Percentiles rank a stretch among this genome's conserved stretches.
Conservation (phyloP, 2,113 vertebrate genomes). For the Bufo bufo region DNA sequence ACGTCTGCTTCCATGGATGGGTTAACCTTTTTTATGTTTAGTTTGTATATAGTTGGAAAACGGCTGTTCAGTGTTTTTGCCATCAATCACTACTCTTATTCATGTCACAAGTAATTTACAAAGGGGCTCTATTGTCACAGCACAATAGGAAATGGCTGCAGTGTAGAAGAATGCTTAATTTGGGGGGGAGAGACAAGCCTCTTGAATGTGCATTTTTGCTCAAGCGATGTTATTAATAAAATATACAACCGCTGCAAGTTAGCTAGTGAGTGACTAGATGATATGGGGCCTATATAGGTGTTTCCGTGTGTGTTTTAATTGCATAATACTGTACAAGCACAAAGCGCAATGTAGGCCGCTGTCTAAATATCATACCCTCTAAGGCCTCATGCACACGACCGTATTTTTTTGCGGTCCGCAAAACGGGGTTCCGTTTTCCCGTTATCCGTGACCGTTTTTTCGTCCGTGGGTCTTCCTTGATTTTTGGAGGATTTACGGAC, state of each 20-base stretch:
- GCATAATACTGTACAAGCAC: background rate
- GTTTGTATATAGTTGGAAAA: constrained; percentile 52
- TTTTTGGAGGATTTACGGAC: too few relatives aligned
- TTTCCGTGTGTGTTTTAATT: background rate
- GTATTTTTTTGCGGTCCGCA: too few relatives aligned
- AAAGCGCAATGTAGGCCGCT: background rate
- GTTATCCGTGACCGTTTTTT: too few relatives aligned
- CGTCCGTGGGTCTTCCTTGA: too few relatives aligned
- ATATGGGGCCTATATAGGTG: background rate
- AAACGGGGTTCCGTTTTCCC: too few relatives aligned
- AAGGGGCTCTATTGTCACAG: constrained; percentile 49
- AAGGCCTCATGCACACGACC: too few relatives aligned
- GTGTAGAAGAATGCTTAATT: constrained; percentile 35
- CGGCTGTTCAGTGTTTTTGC: constrained; percentile 47
- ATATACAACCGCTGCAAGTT: background rate
- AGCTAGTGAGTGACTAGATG: background rate
- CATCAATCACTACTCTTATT: constrained; percentile 58
- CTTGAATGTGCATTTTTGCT: constrained; percentile 39
- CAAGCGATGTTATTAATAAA: constrained; percentile 43
- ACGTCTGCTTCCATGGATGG: background rate
- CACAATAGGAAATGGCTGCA: constrained; percentile 52
- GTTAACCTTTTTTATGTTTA: constrained; percentile 35
- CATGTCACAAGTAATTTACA: constrained; percentile 57
- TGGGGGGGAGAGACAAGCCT: constrained; percentile 9
- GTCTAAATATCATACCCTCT: background rate